Evolutionary conservation across 2,113 vertebrate species (phyloP).

Genomic region (Madoqua kirkii): DNA sequence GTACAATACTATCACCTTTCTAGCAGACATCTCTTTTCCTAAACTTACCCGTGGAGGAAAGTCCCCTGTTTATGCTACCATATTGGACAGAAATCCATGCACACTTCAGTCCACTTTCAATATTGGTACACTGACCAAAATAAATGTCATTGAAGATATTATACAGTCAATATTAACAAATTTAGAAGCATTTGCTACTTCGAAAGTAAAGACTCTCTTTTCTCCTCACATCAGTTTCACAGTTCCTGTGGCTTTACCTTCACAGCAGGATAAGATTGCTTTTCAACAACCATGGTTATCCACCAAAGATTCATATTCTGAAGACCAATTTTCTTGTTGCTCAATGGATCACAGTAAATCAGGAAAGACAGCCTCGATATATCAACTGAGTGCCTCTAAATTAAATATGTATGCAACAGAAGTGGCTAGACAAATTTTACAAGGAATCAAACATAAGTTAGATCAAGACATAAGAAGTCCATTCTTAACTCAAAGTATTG

Average conservation of each 20-base stretch:
- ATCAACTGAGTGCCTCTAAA: not conserved
- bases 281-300: not conserved
- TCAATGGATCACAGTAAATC: not conserved
- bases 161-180: slow-evolving; percentile 28
- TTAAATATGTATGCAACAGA: slow-evolving; percentile 24
- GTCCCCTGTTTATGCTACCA: not conserved
- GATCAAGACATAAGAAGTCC: not conserved
- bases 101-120: not conserved
- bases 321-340: not conserved
- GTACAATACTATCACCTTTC: not conserved
- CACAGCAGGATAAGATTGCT: not conserved
- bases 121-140: not conserved
- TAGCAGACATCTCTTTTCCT: not conserved
- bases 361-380: not conserved
- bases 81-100: not conserved
- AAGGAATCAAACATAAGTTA: slow-evolving; percentile 36
- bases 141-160: slow-evolving; percentile 29
- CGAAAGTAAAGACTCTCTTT: slow-evolving; percentile 14
- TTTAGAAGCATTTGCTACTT: slow-evolving; percentile 19
- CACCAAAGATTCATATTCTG: slow-evolving; percentile 2
- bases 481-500: not conserved
- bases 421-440: slow-evolving; percentile 37
- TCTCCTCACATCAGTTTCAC: not conserved
- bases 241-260: not conserved
- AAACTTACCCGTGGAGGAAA: not conserved